Evolutionary conservation across 1,140 invertebrate genomes (phyloP).

Genomic region (Brachystomella parvula): DNA sequence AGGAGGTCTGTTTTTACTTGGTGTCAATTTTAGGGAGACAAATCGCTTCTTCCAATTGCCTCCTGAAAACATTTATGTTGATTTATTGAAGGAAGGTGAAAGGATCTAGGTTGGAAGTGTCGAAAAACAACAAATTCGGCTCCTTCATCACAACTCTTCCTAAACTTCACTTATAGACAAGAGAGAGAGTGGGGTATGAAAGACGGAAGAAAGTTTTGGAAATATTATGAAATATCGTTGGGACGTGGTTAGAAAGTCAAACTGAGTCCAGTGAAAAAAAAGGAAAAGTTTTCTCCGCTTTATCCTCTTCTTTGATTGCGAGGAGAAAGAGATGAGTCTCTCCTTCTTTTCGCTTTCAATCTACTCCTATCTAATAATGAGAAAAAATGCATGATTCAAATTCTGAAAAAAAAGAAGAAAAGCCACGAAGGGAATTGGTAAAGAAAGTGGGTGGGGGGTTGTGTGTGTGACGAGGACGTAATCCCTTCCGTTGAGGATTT

Average conservation of each 20-base stretch:
- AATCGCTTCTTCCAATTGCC: conserved; percentile 38
- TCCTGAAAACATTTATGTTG: conserved; percentile 37
- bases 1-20: too few relatives aligned
- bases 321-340: neutral
- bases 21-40: conserved; percentile 39
- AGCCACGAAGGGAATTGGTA: too few relatives aligned
- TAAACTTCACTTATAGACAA: neutral
- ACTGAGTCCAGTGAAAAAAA: too few relatives aligned
- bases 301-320: neutral
- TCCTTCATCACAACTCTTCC: conserved; percentile 3
- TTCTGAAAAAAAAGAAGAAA: too few relatives aligned
- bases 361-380: neutral
- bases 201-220: conserved; percentile 27
- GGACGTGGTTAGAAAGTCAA: conserved; percentile 15
- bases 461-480: neutral
- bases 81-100: conserved; percentile 30
- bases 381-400: conserved; percentile 1
- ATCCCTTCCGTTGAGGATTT: neutral
- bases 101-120: conserved; percentile 20
- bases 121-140: conserved; percentile 35
- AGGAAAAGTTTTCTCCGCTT: too few relatives aligned
- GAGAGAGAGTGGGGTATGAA: neutral
- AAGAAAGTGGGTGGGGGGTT: too few relatives aligned
- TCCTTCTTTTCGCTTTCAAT: neutral
- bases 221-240: conserved; percentile 32